phyloP scores from a whole-genome alignment of 2,888 invertebrate species.

The Mesorhabditis spiculigera region DNA sequence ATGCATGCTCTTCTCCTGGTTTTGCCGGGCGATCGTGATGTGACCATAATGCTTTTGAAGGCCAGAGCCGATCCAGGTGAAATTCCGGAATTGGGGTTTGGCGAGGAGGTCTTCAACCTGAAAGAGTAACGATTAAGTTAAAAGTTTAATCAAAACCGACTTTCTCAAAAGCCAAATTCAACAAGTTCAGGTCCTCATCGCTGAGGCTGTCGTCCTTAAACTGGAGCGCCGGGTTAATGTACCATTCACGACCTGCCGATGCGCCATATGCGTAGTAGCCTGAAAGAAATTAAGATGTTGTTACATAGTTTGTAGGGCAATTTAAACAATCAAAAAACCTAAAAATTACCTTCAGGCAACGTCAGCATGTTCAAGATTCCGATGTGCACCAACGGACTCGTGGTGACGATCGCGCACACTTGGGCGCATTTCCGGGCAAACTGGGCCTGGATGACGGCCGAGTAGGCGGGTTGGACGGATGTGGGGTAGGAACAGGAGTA shows the following conservation, averaged over 20 bases:
- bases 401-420: constrained; percentile 51
- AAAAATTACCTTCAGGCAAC: constrained; percentile 39
- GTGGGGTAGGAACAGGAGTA: constrained; percentile 47
- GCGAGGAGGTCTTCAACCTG: constrained; percentile 41
- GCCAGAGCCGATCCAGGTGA: constrained; percentile 51
- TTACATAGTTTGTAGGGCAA: background rate
- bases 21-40: constrained; percentile 48
- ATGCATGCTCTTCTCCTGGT: constrained; percentile 5
- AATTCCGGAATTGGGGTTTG: constrained; percentile 34
- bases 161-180: constrained; percentile 42
- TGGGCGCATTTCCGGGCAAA: constrained; percentile 51
- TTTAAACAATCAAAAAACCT: background rate
- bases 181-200: constrained; percentile 28
- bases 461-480: constrained; percentile 49
- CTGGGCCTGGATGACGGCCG: constrained; percentile 48
- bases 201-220: constrained; percentile 45
- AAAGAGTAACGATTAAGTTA: constrained; percentile 6
- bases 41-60: constrained; percentile 53
- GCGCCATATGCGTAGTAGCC: constrained; percentile 50
- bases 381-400: constrained; percentile 44
- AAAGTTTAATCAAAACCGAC: constrained; percentile 11
- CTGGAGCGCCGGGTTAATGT: constrained; percentile 43
- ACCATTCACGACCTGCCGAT: constrained; percentile 53
- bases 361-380: constrained; percentile 48
- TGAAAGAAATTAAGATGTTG: background rate